A percentile compares a stretch with the other conserved stretches of the same genome.
Evolutionary conservation across 2,888 invertebrate species (phyloP).

Genomic region (Smittia aterrima): DNA sequence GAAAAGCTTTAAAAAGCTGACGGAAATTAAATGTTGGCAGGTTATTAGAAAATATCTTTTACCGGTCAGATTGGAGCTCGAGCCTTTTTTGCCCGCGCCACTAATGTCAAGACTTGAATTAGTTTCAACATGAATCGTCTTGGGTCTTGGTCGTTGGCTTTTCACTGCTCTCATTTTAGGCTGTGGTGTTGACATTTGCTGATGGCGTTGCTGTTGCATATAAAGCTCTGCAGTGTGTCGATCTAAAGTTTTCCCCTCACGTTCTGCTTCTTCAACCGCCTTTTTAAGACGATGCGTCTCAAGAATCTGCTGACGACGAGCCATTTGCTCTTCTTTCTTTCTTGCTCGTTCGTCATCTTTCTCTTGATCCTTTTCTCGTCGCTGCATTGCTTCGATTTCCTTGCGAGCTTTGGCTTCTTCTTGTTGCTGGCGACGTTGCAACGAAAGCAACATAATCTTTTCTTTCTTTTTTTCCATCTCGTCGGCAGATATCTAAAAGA

Average conservation of each 20-base stretch:
- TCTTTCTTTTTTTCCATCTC: constrained; percentile 94
- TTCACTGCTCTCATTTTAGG: constrained; percentile 66
- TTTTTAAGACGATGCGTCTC: constrained; percentile 93
- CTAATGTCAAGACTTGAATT: constrained; percentile 70
- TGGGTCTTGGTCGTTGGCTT: constrained; percentile 73
- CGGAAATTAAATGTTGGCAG: constrained; percentile 31
- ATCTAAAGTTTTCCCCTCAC: constrained; percentile 81
- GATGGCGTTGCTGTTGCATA: constrained; percentile 58
- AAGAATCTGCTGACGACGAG: constrained; percentile 82
- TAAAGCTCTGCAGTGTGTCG: constrained; percentile 59
- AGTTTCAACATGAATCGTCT: constrained; percentile 87
- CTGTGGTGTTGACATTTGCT: constrained; percentile 50
- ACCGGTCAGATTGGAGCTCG: constrained; percentile 81
- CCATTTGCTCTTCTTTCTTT: constrained; percentile 77
- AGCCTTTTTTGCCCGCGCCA: constrained; percentile 74
- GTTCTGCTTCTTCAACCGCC: constrained; percentile 85
- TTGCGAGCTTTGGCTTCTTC: constrained; percentile 82
- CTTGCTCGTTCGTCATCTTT: constrained; percentile 73
- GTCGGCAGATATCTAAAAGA: constrained; percentile 71
- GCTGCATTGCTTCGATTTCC: constrained; percentile 75
- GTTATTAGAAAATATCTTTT: constrained; percentile 44
- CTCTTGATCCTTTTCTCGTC: constrained; percentile 72
- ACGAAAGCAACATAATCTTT: constrained; percentile 81
- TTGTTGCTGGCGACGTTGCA: constrained; percentile 86
- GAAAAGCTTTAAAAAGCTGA: constrained; percentile 42